Evolutionary conservation across 2,797 vertebrate species (phyloP).

Genomic region (Ciconia nigra): DNA sequence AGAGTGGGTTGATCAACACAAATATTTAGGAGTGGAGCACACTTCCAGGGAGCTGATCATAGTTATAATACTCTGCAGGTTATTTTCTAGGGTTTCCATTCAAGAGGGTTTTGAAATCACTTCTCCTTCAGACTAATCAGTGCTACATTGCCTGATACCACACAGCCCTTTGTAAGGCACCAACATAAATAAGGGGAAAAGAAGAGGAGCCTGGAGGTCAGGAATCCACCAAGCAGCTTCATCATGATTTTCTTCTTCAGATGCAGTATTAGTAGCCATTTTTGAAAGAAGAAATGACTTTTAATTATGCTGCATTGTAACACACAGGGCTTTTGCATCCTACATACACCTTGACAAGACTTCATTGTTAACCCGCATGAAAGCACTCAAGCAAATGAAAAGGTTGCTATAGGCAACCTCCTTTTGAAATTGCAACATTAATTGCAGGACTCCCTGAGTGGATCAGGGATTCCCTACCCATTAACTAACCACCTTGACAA

Average conservation of each 20-base stretch:
- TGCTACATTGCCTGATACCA: rapidly evolving
- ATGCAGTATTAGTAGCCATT: background rate
- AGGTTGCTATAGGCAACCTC: constrained; percentile 31
- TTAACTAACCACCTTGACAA: background rate
- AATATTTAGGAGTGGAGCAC: background rate
- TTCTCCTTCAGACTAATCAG: background rate
- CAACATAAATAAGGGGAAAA: background rate
- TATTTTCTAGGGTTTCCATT: background rate
- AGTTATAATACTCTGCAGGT: background rate
- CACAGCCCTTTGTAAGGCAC: background rate
- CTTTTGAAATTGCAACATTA: background rate
- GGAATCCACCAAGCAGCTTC: background rate
- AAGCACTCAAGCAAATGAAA: background rate
- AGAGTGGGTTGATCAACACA: rapidly evolving
- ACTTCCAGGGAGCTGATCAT: background rate
- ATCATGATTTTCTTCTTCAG: background rate
- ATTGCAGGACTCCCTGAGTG: background rate
- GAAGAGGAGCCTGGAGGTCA: background rate
- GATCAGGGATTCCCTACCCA: constrained; percentile 39
- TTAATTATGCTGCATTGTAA: background rate
- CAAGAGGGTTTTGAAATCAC: background rate
- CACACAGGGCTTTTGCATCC: background rate
- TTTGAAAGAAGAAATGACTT: background rate
- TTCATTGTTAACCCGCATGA: background rate
- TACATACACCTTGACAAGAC: background rate